Evolutionary conservation across 2,888 invertebrate species (phyloP).

Genomic region (Muscina levida): DNA sequence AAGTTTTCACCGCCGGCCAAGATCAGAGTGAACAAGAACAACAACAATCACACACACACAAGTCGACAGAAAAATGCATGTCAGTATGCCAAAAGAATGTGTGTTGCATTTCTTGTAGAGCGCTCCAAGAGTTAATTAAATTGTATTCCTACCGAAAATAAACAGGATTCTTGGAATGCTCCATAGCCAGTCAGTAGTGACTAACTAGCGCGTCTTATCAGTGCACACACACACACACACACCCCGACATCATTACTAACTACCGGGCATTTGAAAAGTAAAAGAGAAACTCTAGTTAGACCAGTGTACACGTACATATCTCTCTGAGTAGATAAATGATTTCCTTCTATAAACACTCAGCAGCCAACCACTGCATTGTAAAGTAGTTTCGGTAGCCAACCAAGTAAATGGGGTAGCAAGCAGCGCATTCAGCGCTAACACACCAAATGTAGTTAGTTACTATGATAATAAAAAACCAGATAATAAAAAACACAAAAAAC

Average conservation of each 20-base stretch:
- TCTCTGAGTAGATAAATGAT: not conserved
- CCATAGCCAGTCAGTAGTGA: slow-evolving; percentile 1
- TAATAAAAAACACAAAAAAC: slow-evolving; percentile 14
- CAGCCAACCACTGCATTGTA: too few species aligned
- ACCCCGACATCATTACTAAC: too few species aligned
- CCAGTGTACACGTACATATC: slow-evolving; percentile 40
- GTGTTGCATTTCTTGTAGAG: slow-evolving; percentile 38
- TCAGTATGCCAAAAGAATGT: slow-evolving; percentile 56
- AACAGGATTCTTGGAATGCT: slow-evolving; percentile 50
- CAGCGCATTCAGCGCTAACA: slow-evolving; percentile 1
- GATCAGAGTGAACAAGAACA: slow-evolving; percentile 3
- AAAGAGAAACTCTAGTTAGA: slow-evolving; percentile 57
- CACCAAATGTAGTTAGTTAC: not conserved
- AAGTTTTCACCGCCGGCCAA: slow-evolving; percentile 4
- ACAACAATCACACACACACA: not conserved
- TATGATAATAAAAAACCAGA: too few species aligned
- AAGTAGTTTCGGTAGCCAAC: too few species aligned
- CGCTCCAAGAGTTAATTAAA: slow-evolving; percentile 62
- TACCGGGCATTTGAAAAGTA: not conserved
- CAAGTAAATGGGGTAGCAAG: too few species aligned
- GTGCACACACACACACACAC: not conserved
- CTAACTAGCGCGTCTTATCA: slow-evolving; percentile 9
- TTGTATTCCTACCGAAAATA: slow-evolving; percentile 57
- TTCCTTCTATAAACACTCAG: too few species aligned
- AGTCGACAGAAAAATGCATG: slow-evolving; percentile 52